Evolutionary conservation across 2,113 vertebrate species (phyloP).

Genomic region (Emydocephalus ijimae): DNA sequence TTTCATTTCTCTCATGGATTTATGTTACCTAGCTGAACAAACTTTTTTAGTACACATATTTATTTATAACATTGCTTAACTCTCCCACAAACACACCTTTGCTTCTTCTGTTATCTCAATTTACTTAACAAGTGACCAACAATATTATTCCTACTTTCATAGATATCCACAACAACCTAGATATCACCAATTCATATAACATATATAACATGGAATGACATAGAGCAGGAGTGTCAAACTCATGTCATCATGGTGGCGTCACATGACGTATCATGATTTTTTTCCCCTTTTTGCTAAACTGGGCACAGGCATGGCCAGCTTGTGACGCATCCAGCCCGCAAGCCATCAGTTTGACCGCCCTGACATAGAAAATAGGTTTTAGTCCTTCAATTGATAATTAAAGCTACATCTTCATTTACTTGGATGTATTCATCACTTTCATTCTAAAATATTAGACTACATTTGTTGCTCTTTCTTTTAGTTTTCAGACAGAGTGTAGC

Average conservation of each 20-base stretch:
- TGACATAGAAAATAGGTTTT: background rate
- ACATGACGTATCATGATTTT: too few relatives aligned
- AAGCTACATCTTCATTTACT: background rate
- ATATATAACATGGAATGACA: background rate
- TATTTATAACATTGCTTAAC: background rate
- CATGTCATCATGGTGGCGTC: too few relatives aligned
- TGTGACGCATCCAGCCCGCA: too few relatives aligned
- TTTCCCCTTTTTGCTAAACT: too few relatives aligned
- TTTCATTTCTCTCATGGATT: background rate
- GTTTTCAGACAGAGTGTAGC: background rate
- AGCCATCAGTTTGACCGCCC: too few relatives aligned
- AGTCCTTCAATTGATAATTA: background rate
- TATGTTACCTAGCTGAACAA: background rate
- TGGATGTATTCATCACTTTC: background rate
- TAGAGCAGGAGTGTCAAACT: too few relatives aligned
- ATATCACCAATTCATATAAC: background rate
- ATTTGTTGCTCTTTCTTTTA: background rate
- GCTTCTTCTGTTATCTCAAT: background rate
- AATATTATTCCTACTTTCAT: background rate
- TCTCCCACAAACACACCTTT: background rate
- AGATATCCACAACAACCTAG: background rate
- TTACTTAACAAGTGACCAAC: background rate
- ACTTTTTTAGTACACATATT: background rate
- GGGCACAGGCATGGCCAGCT: too few relatives aligned
- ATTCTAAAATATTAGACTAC: background rate